Evolutionary conservation across 2,797 vertebrate species (phyloP), one percentile per base, ranked within the genome.

Genomic region (Schizothorax lantsangensis): DNA sequence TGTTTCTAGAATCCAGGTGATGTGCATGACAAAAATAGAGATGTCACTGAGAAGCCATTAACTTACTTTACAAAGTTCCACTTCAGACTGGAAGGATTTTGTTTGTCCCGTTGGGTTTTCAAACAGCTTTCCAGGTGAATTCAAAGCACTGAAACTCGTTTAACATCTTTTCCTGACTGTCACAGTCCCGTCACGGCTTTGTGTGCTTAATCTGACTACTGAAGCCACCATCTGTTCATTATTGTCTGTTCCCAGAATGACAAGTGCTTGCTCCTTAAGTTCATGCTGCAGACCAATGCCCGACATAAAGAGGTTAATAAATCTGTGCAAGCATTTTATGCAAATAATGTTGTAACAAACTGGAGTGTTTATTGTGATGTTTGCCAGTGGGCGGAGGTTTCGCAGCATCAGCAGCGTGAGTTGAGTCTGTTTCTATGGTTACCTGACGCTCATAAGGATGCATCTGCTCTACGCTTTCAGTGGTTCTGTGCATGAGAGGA

Each of bases 121-220:
- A 57, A 14, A 81, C 10, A 40, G 40, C 40, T 66, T 69, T 52
- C 43, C 68, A 21, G 68, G 38, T 75, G 80, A 83, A 85, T 69
- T 78, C 43, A 84, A 36, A 73, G 33, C 49, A n/a, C 66, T 62
- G 64, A 47, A 78, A 79, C 84, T 69, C 33, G 36, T 88, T 73
- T 59, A n/a, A 72, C 73, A 74, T 88, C 66, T 74, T 38, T 84
- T 79, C 64, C 79, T 52, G 52, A 87, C 83, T 90, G 86, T 38
- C 83, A 88, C 90, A 87, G 90, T 91, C 92, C 91, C 90, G 85
- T 90, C 87, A 88, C 91, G 89, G 82, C 88, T 94, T 95, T 93
- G 95, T 94, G 94, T 93, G 92, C 88, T 91, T 96, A 95, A 96
- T 95, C 94, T 95, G 91, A 9, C 90, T 89, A 86, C 49, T 89